Evolutionary conservation across 2,888 invertebrate genomes (phyloP).

Genomic region (Cryptus viduatorius): DNA sequence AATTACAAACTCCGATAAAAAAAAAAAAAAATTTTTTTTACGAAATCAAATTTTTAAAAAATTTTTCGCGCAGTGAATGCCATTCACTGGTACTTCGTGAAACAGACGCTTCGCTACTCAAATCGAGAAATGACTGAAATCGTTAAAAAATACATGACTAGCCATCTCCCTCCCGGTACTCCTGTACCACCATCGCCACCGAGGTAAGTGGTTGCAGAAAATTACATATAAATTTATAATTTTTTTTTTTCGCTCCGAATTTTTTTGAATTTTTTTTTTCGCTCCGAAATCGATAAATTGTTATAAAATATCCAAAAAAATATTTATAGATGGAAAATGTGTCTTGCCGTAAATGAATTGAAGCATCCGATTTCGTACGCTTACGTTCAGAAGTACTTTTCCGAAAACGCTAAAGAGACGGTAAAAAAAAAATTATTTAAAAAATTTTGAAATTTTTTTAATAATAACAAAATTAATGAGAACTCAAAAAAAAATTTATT

Average conservation of each 20-base stretch:
- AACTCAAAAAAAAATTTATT: background rate
- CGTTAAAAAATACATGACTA: background rate
- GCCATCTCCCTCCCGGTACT: background rate
- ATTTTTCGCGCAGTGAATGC: constrained; percentile 27
- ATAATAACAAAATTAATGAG: background rate
- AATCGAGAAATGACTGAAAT: background rate
- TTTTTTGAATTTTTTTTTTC: background rate
- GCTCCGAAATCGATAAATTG: background rate
- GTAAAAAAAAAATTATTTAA: background rate
- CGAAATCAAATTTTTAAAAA: background rate
- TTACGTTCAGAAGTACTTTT: constrained; percentile 17
- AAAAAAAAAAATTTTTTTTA: background rate
- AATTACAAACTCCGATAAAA: background rate
- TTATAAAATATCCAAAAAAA: background rate
- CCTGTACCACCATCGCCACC: background rate
- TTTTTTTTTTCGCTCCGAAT: background rate
- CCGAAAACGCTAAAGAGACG: constrained; percentile 1
- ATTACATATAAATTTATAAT: background rate
- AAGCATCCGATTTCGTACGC: background rate
- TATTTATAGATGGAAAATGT: background rate
- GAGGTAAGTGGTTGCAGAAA: background rate
- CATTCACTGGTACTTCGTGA: constrained; percentile 36
- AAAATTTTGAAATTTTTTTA: background rate
- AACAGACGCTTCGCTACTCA: constrained; percentile 10
- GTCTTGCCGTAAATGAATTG: background rate